Evolutionary conservation across 2,888 invertebrate species (phyloP).

Genomic region (Pachydiplax longipennis): DNA sequence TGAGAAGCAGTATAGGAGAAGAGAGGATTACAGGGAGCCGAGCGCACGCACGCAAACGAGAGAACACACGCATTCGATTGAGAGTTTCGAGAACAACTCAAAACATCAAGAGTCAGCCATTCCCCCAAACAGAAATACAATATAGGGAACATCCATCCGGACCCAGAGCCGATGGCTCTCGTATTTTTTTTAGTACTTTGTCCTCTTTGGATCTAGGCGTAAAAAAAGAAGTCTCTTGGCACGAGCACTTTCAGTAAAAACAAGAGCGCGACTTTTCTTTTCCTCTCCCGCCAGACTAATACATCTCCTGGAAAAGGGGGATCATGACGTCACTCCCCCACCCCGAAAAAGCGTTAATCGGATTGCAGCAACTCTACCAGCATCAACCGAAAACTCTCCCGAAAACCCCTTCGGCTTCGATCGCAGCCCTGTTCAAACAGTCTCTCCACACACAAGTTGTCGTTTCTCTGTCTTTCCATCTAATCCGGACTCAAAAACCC

Average conservation of each 20-base stretch:
- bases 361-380: slow-evolving; percentile 32
- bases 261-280: neutral
- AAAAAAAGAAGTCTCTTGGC: no score
- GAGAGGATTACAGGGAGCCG: neutral
- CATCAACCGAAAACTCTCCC: neutral
- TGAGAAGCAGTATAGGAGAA: neutral
- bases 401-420: neutral
- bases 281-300: neutral
- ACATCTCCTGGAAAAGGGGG: slow-evolving; percentile 13
- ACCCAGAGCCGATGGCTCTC: neutral
- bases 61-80: neutral
- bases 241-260: neutral
- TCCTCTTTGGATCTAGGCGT: neutral
- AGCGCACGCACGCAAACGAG: neutral
- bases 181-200: neutral
- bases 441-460: slow-evolving; percentile 18
- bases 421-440: slow-evolving; percentile 22
- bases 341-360: slow-evolving; percentile 27
- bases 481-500: slow-evolving; percentile 29
- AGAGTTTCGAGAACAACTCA: neutral
- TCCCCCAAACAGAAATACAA: neutral
- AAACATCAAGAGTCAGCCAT: neutral
- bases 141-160: neutral
- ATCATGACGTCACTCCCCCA: slow-evolving; percentile 34
- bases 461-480: slow-evolving; percentile 28